Evolutionary conservation across 2,797 vertebrate species (phyloP), one percentile per base, ranked within the genome.

Genomic region (Thaleichthys pacificus): DNA sequence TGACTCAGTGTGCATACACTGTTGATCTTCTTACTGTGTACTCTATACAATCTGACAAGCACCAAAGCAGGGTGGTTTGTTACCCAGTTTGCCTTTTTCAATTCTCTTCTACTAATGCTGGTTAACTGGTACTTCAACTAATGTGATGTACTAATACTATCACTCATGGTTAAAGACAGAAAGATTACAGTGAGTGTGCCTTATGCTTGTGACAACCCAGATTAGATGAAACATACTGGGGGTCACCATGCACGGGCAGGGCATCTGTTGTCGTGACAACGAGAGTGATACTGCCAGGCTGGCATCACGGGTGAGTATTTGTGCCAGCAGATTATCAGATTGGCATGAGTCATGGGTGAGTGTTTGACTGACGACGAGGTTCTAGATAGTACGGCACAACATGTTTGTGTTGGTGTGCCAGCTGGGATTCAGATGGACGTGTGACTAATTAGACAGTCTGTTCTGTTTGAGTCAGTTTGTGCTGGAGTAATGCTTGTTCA

Each of bases 261-360:
- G 61, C 28, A 63, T 63, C 61, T 32, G 28, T 63, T 35, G 26
- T 14, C 61, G 6, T 63, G 61, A 35, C 15, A 19, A 32, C 5
- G 61, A 63, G 28, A 4, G 15, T 35, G 61, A 24, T 21, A 61
- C 32, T 17, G 61, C 32, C 28, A 63, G 28, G 61, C 28, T 63
- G 61, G 61, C 61, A 63, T 30, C 28, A 30, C 28, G 0, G 4
- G 17, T 15, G 26, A 19, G 15, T 63, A 19, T 63, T n/a, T 63
- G 15, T n/a, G 28, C 21, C 24, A 61, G 14, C 11, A 24, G 60
- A 61, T 24, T 26, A 61, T 14, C 60, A 26, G 60, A 28, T 61
- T 17, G 60, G 24, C 60, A 15, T 61, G 60, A 61, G 60, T 24
- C 60, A 61, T 15, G n/a, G 73, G n/a, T 61, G 57, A 61, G 49